Conservation (phyloP, 2,797 vertebrate genomes). For the Alosa sapidissima region DNA sequence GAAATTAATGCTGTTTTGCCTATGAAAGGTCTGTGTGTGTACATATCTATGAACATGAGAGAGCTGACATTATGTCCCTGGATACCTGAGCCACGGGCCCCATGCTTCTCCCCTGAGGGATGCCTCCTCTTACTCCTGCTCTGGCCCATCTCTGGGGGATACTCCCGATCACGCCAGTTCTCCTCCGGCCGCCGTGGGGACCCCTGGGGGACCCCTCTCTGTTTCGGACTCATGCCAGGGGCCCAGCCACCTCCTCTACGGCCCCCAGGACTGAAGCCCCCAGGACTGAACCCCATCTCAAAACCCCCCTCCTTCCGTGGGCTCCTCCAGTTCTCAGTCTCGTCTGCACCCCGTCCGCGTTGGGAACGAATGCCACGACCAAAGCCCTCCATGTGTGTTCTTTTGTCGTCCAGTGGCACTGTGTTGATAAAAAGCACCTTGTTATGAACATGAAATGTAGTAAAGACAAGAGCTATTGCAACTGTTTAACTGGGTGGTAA, state of each 20-base stretch:
- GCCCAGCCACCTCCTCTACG: background rate
- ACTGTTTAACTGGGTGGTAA: background rate
- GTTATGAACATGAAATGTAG: background rate
- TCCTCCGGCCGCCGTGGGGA: background rate
- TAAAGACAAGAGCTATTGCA: background rate
- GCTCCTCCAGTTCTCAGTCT: constrained; percentile 4
- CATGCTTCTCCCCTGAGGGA: background rate
- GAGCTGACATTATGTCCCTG: background rate
- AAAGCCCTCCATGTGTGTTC: constrained; percentile 2
- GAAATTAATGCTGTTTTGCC: background rate
- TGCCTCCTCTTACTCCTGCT: background rate
- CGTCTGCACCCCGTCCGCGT: background rate
- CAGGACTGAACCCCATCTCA: constrained; percentile 49
- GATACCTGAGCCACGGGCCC: background rate
- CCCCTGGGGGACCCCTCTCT: background rate
- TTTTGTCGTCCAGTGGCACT: background rate
- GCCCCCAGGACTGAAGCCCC: background rate
- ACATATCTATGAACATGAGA: background rate
- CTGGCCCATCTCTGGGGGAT: background rate
- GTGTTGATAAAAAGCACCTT: background rate
- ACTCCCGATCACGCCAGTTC: constrained; percentile 4
- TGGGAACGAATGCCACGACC: constrained; percentile 2
- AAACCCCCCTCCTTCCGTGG: constrained; percentile 53
- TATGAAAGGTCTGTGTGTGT: background rate
- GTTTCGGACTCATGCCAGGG: background rate